phyloP scores from a whole-genome alignment of 1,140 invertebrate genomes.

The Centruroides vittatus region DNA sequence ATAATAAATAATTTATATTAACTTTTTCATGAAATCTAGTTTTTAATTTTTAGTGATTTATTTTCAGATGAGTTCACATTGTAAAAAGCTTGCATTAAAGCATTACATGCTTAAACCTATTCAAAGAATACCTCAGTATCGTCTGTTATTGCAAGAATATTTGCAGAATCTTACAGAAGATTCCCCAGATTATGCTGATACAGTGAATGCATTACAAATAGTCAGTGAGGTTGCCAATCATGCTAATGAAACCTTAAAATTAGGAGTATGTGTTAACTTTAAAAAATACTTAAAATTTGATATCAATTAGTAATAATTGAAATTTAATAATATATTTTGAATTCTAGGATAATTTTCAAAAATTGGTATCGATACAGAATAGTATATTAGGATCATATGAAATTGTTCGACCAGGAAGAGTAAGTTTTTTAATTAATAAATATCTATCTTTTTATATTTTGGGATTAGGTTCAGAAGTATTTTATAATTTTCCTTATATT shows the following conservation, averaged over 20 bases:
- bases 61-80: constrained; percentile 31
- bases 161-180: constrained; percentile 40
- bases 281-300: not conserved
- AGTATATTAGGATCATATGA: constrained; percentile 40
- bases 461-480: too few relatives aligned
- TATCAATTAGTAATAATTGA: not conserved
- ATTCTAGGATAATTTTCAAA: constrained; percentile 39
- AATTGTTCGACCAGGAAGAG: constrained; percentile 48
- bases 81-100: constrained; percentile 45
- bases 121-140: constrained; percentile 53
- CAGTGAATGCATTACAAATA: constrained; percentile 46
- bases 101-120: constrained; percentile 65
- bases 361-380: constrained; percentile 41
- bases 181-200: constrained; percentile 48
- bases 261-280: constrained; percentile 33
- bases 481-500: too few relatives aligned
- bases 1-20: too few relatives aligned
- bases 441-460: not conserved
- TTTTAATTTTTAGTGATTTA: not conserved
- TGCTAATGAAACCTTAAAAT: constrained; percentile 53
- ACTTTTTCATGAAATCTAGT: too few relatives aligned
- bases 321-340: not conserved
- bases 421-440: constrained; percentile 17
- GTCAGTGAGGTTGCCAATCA: constrained; percentile 58
- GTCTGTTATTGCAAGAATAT: constrained; percentile 50